Percentiles rank a stretch among this genome's conserved stretches.
phyloP scores from a whole-genome alignment of 2,113 vertebrate genomes.

The Cebidichthys violaceus region DNA sequence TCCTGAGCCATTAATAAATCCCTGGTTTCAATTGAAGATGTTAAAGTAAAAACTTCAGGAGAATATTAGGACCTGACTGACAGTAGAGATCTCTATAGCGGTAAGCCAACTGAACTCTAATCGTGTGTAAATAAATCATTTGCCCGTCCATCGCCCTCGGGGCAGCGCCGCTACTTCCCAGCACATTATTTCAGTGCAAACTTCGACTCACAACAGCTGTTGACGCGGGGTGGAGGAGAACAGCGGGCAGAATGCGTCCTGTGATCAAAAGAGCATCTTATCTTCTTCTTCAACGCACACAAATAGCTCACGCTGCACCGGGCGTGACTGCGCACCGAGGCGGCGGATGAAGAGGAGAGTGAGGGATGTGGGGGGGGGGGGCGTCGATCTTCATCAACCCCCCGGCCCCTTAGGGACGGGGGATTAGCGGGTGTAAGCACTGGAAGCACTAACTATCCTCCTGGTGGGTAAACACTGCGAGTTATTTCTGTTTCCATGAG shows the following conservation, averaged over 20 bases:
- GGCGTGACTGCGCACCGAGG: slow-evolving; percentile 50
- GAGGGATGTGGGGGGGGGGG: slow-evolving; percentile 3
- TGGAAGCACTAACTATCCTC: slow-evolving; percentile 25
- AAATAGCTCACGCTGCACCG: slow-evolving; percentile 15
- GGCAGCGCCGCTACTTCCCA: background rate
- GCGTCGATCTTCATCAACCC: slow-evolving; percentile 55
- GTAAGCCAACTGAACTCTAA: background rate
- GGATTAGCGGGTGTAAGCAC: slow-evolving; percentile 55
- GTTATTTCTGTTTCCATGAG: slow-evolving; percentile 12
- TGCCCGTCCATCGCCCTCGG: background rate
- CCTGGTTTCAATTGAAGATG: background rate
- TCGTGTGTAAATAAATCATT: slow-evolving; percentile 12
- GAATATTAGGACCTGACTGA: background rate
- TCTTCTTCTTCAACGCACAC: slow-evolving; percentile 16
- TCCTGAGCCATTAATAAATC: background rate
- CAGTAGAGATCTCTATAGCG: background rate
- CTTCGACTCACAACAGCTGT: slow-evolving; percentile 28
- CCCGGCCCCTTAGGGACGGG: background rate
- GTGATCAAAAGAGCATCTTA: slow-evolving; percentile 57
- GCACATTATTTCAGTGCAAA: background rate
- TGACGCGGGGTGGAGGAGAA: slow-evolving; percentile 5
- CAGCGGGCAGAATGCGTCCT: slow-evolving; percentile 27
- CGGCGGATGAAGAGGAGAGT: slow-evolving; percentile 49
- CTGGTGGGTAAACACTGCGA: slow-evolving; percentile 26
- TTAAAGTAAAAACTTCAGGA: background rate